Evolutionary conservation across 2,888 invertebrate genomes (phyloP).

Genomic region (Anoplius nigerrimus): DNA sequence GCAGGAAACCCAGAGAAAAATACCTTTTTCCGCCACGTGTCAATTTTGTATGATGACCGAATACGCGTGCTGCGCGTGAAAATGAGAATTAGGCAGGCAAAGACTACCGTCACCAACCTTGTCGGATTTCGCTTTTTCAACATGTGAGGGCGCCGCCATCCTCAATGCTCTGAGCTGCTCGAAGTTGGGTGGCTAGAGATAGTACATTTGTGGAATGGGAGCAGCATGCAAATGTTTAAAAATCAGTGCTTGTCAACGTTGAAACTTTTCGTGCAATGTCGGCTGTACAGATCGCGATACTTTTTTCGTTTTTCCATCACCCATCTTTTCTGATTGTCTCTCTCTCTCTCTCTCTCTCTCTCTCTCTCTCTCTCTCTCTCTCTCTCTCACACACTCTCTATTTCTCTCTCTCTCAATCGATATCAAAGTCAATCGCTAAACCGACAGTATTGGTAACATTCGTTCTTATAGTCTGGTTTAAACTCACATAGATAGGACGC

Average conservation of each 20-base stretch:
- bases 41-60: no score
- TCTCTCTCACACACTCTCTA: not conserved
- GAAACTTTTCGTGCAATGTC: not conserved
- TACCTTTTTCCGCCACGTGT: no score
- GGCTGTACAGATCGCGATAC: not conserved
- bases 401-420: no score
- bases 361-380: not conserved
- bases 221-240: slow-evolving; percentile 73
- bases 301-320: not conserved
- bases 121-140: slow-evolving; percentile 89
- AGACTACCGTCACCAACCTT: slow-evolving; percentile 80
- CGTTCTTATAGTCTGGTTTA: no score
- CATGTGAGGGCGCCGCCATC: slow-evolving; percentile 90
- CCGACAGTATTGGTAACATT: no score
- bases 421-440: no score
- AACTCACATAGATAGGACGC: no score
- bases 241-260: slow-evolving; percentile 44
- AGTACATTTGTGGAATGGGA: slow-evolving; percentile 57
- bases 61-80: no score
- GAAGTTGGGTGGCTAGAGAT: slow-evolving; percentile 84
- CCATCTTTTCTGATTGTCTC: not conserved
- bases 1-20: no score
- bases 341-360: not conserved
- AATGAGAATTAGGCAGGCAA: no score
- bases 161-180: slow-evolving; percentile 87